Base-by-base conservation (phyloP, 2,888 invertebrate species). In the Callyntrura guangdongensis region DNA sequence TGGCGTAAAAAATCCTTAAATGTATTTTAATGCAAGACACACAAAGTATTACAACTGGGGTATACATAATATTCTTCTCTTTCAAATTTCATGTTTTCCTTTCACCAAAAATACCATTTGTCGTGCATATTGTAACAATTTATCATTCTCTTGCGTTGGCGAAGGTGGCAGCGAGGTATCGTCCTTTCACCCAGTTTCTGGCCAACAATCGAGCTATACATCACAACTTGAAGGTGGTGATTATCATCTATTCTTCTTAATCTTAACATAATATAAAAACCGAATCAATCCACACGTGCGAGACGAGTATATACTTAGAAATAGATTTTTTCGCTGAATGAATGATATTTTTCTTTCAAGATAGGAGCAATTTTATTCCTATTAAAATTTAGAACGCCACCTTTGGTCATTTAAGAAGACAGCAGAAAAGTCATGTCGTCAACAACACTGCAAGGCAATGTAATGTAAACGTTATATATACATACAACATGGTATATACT, bases 101-200 rank as follows among this genome's bases (percentile, higher is more conserved):
- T 69, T 69, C 45, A 72, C 17, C 14, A 17, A 36, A 72, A 72
- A 72, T n/a, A 72, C 45, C 47, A 72, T 47, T 72, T 45, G 72
- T 8, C 47, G 6, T 67, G 14, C 1, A 36, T 12, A n/a, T 67
- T 9, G 36, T 27, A 36, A 27, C 67, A 27, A 27, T 67, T 67
- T 67, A 67, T 67, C 72, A 72, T 72, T 72, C 47, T 25, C n/a
- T n/a, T n/a, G n/a, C n/a, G n/a, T n/a, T n/a, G n/a, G n/a, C 27
- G 6, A 45, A n/a, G 72, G 17, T 27, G n/a, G n/a, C n/a, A n/a
- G n/a, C 27, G 20, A 1, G 9, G 25, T 36, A 20, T 69, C n/a
- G 12, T 69, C 72, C 36, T 36, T 45, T 72, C 47, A 45, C 47
- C 4, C n/a, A n/a, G n/a, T n/a, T n/a, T n/a, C n/a, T 64, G 4